phyloP scores from a whole-genome alignment of 2,888 invertebrate species.

The Autographa gamma region DNA sequence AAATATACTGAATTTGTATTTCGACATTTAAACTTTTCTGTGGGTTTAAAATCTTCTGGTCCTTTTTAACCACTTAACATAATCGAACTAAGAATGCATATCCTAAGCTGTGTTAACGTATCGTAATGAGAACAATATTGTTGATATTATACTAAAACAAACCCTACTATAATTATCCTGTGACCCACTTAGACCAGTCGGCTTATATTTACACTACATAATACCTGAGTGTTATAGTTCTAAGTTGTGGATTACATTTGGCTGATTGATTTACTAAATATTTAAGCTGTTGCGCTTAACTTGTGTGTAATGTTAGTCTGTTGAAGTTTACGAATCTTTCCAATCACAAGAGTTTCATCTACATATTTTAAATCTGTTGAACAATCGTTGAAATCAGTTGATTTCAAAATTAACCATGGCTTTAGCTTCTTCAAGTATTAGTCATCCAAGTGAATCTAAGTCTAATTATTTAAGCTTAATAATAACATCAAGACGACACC shows the following conservation, averaged over 20 bases:
- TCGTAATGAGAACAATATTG: slow-evolving; percentile 12
- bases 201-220: not conserved
- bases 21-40: not conserved
- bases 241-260: not conserved
- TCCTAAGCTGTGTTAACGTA: slow-evolving; percentile 2
- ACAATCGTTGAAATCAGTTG: too few relatives aligned
- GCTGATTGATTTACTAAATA: not conserved
- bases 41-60: not conserved
- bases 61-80: not conserved
- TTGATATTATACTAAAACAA: slow-evolving; percentile 18
- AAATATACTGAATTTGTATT: too few relatives aligned
- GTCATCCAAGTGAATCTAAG: slow-evolving; percentile 33
- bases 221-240: not conserved
- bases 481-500: slow-evolving; percentile 27
- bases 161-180: slow-evolving; percentile 8
- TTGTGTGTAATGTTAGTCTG: not conserved
- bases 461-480: slow-evolving; percentile 27
- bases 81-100: not conserved
- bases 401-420: not conserved
- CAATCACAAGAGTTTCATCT: not conserved
- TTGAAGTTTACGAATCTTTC: not conserved
- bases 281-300: not conserved
- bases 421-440: not conserved
- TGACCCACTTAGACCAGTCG: slow-evolving; percentile 36
- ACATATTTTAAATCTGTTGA: too few relatives aligned